phyloP scores from a whole-genome alignment of 2,797 vertebrate genomes.

The Psittacula echo region DNA sequence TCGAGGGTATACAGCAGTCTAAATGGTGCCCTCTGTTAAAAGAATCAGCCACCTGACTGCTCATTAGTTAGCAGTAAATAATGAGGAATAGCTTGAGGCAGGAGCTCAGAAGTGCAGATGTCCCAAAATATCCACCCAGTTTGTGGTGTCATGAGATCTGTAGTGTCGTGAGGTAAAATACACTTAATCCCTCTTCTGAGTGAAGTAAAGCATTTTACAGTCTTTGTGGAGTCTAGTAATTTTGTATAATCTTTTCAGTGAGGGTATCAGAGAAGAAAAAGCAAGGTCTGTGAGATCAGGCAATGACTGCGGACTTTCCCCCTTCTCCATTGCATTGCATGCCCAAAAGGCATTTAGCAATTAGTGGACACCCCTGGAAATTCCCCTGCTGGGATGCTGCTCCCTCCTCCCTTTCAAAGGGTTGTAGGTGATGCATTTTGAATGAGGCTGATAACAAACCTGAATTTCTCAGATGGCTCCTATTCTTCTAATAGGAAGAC shows the following conservation, averaged over 20 bases:
- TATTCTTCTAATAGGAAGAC: background rate
- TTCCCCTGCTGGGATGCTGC: fast-evolving
- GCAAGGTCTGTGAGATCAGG: background rate
- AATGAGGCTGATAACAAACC: background rate
- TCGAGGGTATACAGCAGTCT: slow-evolving; percentile 48
- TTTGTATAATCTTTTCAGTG: slow-evolving; percentile 56
- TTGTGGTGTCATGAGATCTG: slow-evolving; percentile 64
- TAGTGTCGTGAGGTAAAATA: slow-evolving; percentile 59
- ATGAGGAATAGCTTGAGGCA: slow-evolving; percentile 62
- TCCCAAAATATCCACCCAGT: slow-evolving; percentile 33
- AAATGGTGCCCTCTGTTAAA: slow-evolving; percentile 61
- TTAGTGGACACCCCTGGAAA: background rate
- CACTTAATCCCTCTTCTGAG: slow-evolving; percentile 65
- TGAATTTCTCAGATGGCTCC: background rate
- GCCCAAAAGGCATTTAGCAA: background rate
- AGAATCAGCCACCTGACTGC: slow-evolving; percentile 66
- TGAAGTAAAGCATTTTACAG: slow-evolving; percentile 59
- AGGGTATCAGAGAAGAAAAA: slow-evolving; percentile 19
- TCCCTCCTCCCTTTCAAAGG: background rate
- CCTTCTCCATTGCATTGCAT: background rate
- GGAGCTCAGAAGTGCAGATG: slow-evolving; percentile 56
- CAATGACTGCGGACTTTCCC: background rate
- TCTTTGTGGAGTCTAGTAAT: slow-evolving; percentile 53
- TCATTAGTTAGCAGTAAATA: slow-evolving; percentile 63
- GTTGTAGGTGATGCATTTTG: background rate